Conservation (phyloP, 2,797 vertebrate species). For the Eurystomus glaucurus region DNA sequence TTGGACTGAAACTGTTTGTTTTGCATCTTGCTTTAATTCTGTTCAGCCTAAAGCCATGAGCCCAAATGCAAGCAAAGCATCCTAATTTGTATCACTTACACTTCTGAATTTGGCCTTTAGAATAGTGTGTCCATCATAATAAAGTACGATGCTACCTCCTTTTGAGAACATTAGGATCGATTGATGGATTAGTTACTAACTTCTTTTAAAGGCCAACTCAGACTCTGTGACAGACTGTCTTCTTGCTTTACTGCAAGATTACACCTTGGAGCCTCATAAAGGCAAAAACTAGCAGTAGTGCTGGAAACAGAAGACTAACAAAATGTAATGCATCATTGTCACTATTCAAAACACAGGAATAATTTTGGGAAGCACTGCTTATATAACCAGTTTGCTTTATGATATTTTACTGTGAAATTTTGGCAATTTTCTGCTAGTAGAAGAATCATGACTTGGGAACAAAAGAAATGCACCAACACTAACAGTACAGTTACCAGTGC, state of each 20-base stretch:
- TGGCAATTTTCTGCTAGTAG: neutral
- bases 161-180: neutral
- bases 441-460: neutral
- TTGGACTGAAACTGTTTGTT: conserved; percentile 40
- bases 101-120: conserved; percentile 13
- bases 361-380: neutral
- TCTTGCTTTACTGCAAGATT: neutral
- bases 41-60: neutral
- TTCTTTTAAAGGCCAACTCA: neutral
- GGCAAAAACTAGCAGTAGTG: neutral
- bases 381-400: neutral
- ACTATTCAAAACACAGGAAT: neutral
- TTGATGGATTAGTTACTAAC: neutral
- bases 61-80: neutral
- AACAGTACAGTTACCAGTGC: neutral
- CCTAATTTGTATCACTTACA: conserved; percentile 26
- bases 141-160: neutral
- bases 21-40: conserved; percentile 41
- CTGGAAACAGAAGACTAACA: neutral
- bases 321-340: neutral
- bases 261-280: neutral
- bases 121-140: neutral
- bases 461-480: neutral
- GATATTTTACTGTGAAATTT: neutral
- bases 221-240: neutral